Percentiles rank a stretch among this genome's conserved stretches.
Evolutionary conservation across 2,113 vertebrate species (phyloP).

Genomic region (Bucco capensis): DNA sequence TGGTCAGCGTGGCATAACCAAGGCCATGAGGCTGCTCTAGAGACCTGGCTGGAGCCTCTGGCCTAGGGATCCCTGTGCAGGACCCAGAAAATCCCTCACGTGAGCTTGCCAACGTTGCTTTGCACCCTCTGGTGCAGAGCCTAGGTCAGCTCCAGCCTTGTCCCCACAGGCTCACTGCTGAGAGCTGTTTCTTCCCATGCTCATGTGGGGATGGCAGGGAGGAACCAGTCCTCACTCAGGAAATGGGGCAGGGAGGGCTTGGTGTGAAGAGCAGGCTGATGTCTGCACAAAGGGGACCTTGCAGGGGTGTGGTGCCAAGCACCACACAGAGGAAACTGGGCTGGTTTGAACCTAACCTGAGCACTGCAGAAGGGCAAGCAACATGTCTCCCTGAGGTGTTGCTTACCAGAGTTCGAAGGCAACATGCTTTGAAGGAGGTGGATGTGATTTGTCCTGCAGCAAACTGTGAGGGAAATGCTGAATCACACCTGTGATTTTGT

Average conservation of each 20-base stretch:
- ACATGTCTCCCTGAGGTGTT: background rate
- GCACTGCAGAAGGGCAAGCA: background rate
- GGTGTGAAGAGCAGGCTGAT: background rate
- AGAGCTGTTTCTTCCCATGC: background rate
- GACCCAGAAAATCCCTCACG: background rate
- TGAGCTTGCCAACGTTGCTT: background rate
- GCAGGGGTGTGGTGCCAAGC: background rate
- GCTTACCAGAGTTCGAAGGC: background rate
- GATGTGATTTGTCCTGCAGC: background rate
- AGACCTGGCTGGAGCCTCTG: background rate
- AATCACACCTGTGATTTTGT: background rate
- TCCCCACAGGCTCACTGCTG: background rate
- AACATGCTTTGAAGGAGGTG: background rate
- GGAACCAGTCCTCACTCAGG: background rate
- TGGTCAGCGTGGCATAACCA: background rate
- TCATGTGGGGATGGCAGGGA: background rate
- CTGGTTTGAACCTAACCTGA: background rate
- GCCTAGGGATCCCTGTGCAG: background rate
- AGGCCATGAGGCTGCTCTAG: background rate
- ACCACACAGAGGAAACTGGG: background rate
- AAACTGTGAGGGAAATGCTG: background rate
- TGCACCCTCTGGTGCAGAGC: background rate
- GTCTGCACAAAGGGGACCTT: background rate
- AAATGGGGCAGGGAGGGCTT: background rate
- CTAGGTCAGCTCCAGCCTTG: too few relatives aligned